Evolutionary conservation across 1,140 invertebrate species (phyloP).

Genomic region (Venustaconcha ellipsiformis): DNA sequence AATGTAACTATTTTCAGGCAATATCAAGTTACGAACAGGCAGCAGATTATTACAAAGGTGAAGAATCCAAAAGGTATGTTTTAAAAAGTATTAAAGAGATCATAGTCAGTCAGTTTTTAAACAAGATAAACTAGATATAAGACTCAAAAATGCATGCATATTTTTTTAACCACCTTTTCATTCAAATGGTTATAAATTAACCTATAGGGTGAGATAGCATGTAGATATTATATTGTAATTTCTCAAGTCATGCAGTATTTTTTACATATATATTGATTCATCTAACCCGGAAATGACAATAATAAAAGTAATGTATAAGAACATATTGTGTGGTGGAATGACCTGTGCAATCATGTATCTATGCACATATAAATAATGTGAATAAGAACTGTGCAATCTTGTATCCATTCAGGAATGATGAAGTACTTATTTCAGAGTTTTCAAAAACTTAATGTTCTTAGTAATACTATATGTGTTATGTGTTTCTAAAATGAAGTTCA

Average conservation of each 20-base stretch:
- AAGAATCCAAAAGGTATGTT: slow-evolving; percentile 72
- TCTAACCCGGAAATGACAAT: neutral
- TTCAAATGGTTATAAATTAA: no score
- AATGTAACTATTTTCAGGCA: neutral
- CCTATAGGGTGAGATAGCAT: no score
- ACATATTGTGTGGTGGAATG: neutral
- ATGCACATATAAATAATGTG: neutral
- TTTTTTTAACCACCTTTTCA: no score
- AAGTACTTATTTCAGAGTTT: neutral
- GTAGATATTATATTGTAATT: no score
- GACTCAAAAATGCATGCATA: no score
- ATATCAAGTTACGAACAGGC: slow-evolving; percentile 74
- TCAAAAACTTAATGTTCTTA: neutral
- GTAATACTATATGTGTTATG: slow-evolving; percentile 9
- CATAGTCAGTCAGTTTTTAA: neutral
- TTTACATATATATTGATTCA: no score
- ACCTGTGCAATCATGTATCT: neutral
- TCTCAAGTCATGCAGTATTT: no score
- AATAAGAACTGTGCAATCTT: neutral
- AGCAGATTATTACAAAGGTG: slow-evolving; percentile 87
- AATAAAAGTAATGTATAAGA: slow-evolving; percentile 1
- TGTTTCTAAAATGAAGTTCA: no score
- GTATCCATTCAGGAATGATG: neutral
- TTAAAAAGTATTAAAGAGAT: neutral
- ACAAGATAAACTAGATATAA: no score